Evolutionary conservation across 1,140 invertebrate genomes (phyloP), one percentile per base, ranked within the genome.

Genomic region (Ostrea edulis): DNA sequence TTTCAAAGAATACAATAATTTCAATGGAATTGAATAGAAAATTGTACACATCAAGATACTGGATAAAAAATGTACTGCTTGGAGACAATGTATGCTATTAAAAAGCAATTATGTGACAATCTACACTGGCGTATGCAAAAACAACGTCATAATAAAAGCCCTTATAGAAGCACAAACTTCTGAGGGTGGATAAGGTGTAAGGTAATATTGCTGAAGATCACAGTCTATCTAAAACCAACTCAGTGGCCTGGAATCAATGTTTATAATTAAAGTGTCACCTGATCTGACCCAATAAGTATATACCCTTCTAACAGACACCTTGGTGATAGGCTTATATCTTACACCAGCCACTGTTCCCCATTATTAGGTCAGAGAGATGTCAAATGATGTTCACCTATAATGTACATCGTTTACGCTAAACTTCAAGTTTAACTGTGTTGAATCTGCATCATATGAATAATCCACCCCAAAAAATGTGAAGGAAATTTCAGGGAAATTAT

Each of bases 141-240:
- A 77, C 25, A 77, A 77, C 68, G 14, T 77, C 68, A 77, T 9
- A 2, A 77, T 77, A 62, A 62, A 62, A 62, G 55, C 55, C 17
- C 55, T 62, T 62, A 62, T 62, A 62, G 55, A 62, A 20, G 12
- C 55, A 20, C 20, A 62, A 17, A 62, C 12, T 20, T 20, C 22
- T 14, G 9, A 14, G 68, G 68, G 68, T 77, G 68, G 68, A 12
- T 14, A 9, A 9, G 29, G 14, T 25, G 68, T 35, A 77, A 77
- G 25, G 14, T 77, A 77, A 77, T 77, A 77, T 25, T 22, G 68
- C 68, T 77, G 68, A 77, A 77, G 68, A 77, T 77, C 68, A 77
- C 68, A 77, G 25, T n/a, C n/a, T n/a, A 25, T 14, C 9, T 3
- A 20, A 71, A 8, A 12, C 68, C 12, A 29, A 25, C 25, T 77